Base-by-base conservation (phyloP, 1,140 invertebrate species). In the Zaprionus lachaisei region DNA sequence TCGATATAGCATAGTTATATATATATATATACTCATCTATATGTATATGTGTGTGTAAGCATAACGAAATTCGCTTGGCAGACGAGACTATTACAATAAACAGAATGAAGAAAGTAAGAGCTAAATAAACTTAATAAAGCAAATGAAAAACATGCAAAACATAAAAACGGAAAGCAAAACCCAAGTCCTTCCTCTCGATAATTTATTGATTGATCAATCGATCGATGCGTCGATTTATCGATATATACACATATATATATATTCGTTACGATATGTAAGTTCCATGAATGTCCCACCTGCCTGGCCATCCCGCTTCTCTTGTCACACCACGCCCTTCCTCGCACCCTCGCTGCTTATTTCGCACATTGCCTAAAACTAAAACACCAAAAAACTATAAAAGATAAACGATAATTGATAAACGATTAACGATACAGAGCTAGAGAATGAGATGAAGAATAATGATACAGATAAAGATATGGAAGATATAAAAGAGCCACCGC, bases 211-310 rank as follows among this genome's bases (percentile, higher is more conserved):
- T 51, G 22, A 66, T 68, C 51, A 17, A 49, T 56, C 15, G 44
- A 58, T 60, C 28, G 26, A 38, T 24, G 17, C 17, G 41, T 70
- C 72, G 67, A 64, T 49, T 71, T 67, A 72, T 72, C 49, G 28
- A 51, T 47, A 77, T 72, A 34, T 15, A 17, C 26, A 58, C 64
- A 67, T 58, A 64, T 72, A 72, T 62, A 37, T 24, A 51, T 49
- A 77, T 73, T 49, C 63, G 51, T 72, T 58, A 69, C 41, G 11
- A 51, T 71, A 77, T 63, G 68, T 89, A 87, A 83, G 77, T 89
- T 78, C 72, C 80, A 89, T 89, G 83, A 89, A 89, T 89, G 71
- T 87, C 84, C 84, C 84, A 89, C 84, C 84, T 87, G 84, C 85
- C 85, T 89, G 66, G 77, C 37, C 38, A 68, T 58, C 68, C 78